Percentiles rank a stretch among this genome's conserved stretches.
phyloP scores from a whole-genome alignment of 2,113 vertebrate genomes.

The Psammodynastes pulverulentus region DNA sequence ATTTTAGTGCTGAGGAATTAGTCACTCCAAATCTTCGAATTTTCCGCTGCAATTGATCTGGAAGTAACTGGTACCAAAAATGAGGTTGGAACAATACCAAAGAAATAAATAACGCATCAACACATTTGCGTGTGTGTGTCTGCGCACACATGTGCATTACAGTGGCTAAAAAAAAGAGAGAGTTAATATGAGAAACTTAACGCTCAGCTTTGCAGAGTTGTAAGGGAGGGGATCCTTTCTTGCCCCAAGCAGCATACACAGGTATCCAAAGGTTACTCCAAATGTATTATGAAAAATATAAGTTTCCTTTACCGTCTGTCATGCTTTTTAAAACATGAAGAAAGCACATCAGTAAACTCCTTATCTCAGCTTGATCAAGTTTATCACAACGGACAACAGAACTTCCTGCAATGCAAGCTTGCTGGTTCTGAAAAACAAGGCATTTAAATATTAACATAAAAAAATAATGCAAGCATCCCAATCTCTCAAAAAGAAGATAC shows the following conservation, averaged over 20 bases:
- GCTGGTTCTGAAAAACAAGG: slow-evolving; percentile 76
- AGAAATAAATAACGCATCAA: background rate
- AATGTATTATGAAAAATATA: background rate
- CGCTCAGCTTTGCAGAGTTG: background rate
- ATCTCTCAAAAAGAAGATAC: slow-evolving; percentile 2
- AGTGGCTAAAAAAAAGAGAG: background rate
- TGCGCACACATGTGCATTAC: background rate
- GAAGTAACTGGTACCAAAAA: background rate
- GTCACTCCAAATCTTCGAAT: background rate
- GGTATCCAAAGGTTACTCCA: background rate
- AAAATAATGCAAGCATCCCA: slow-evolving; percentile 15
- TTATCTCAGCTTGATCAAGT: slow-evolving; percentile 94
- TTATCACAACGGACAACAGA: slow-evolving; percentile 89
- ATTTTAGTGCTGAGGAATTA: background rate
- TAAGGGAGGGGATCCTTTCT: background rate
- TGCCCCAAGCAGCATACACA: background rate
- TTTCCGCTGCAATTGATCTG: background rate
- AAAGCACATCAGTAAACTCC: slow-evolving; percentile 95
- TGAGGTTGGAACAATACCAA: background rate
- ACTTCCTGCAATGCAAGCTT: slow-evolving; percentile 78
- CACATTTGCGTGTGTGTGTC: background rate
- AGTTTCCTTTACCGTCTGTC: slow-evolving; percentile 86
- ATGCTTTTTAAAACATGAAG: slow-evolving; percentile 96
- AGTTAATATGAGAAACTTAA: background rate
- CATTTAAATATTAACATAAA: slow-evolving; percentile 18